Percentiles rank a stretch among this genome's conserved stretches.
Evolutionary conservation across 2,113 vertebrate species (phyloP).

Genomic region (Crotalus tigris): DNA sequence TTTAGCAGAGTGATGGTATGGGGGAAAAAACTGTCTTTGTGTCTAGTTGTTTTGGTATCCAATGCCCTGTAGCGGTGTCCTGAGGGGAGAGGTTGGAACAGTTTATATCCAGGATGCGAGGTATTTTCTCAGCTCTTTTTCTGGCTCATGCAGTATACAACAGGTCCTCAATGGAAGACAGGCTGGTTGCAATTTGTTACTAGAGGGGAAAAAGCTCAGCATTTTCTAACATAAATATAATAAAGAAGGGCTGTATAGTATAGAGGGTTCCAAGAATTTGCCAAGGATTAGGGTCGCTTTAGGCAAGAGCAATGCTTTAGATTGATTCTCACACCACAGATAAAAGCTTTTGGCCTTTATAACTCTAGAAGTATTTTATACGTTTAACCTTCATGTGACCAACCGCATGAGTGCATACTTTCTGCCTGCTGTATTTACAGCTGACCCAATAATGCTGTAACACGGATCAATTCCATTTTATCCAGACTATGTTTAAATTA

Average conservation of each 20-base stretch:
- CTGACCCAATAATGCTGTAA: not conserved
- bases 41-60: not conserved
- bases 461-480: constrained; percentile 13
- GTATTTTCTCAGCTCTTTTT: not conserved
- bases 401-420: not conserved
- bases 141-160: not conserved
- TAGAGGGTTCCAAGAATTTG: not conserved
- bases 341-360: constrained; percentile 14
- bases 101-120: not conserved
- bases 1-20: not conserved
- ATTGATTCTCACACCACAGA: constrained; percentile 7
- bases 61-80: not conserved
- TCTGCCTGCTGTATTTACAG: not conserved
- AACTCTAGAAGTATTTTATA: not conserved
- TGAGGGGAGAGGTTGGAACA: not conserved
- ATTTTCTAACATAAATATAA: not conserved
- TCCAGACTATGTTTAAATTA: not conserved
- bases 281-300: not conserved
- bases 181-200: not conserved
- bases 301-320: not conserved
- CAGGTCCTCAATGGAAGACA: not conserved
- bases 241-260: constrained; percentile 3
- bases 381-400: constrained; percentile 6
- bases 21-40: not conserved
- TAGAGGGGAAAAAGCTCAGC: not conserved